Percentiles rank a stretch among this genome's conserved stretches.
Conservation (phyloP, 2,888 invertebrate genomes). For the Ganaspis brasiliensis region DNA sequence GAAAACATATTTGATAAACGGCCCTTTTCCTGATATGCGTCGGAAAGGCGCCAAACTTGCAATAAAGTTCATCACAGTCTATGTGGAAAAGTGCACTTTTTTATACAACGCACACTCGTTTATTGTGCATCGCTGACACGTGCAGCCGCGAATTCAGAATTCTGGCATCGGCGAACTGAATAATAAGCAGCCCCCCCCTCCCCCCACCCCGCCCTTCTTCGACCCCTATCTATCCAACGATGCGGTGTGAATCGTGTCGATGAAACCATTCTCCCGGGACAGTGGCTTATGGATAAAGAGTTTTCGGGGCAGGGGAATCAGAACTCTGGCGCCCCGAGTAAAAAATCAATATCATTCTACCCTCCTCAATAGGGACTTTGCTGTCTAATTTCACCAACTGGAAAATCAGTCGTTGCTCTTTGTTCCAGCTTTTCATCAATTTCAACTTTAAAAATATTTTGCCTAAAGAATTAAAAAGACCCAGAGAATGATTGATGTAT, state of each 20-base stretch:
- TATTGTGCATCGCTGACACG: constrained; percentile 33
- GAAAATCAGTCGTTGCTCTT: constrained; percentile 20
- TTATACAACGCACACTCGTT: constrained; percentile 19
- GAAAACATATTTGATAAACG: no score
- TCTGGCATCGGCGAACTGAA: constrained; percentile 17
- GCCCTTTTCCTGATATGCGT: neutral
- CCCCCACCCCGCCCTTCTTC: neutral
- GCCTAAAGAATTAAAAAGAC: no score
- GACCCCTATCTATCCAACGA: constrained; percentile 7
- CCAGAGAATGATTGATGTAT: no score
- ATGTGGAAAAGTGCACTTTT: neutral
- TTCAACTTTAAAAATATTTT: neutral
- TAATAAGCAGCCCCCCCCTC: constrained; percentile 3
- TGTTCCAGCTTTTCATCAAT: neutral
- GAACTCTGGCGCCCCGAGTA: constrained; percentile 39
- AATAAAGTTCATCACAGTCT: neutral
- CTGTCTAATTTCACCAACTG: neutral
- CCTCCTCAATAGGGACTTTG: constrained; percentile 25
- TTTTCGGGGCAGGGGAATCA: constrained; percentile 38
- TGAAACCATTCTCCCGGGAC: constrained; percentile 37
- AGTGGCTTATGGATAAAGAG: constrained; percentile 30
- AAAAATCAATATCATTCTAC: constrained; percentile 40
- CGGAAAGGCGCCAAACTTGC: constrained; percentile 30
- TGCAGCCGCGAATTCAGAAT: constrained; percentile 18
- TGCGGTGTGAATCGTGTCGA: constrained; percentile 15